phyloP scores from a whole-genome alignment of 2,888 invertebrate genomes.

The Phengaris arion region DNA sequence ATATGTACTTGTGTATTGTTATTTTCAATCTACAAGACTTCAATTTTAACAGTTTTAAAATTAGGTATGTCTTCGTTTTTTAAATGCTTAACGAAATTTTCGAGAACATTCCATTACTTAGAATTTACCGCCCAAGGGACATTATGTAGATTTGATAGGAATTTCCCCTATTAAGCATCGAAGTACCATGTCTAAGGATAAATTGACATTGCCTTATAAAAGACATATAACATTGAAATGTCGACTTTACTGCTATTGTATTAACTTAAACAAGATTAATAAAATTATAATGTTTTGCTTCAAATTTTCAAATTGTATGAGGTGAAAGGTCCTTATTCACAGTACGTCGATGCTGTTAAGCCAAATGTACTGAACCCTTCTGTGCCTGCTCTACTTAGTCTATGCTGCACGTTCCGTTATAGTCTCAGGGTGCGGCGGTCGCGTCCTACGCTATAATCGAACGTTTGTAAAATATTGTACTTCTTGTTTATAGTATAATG shows the following conservation, averaged over 20 bases:
- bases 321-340: not conserved
- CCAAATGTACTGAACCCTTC: conserved; percentile 79
- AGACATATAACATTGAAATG: not conserved
- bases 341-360: conserved; percentile 46
- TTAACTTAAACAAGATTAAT: not conserved
- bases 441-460: conserved; percentile 34
- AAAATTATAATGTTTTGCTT: not conserved
- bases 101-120: conserved; percentile 59
- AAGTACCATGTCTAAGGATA: not conserved
- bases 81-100: not conserved
- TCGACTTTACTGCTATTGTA: not conserved
- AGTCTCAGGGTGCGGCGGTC: conserved; percentile 25
- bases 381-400: conserved; percentile 74
- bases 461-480: conserved; percentile 35
- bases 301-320: not conserved
- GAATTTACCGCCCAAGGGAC: conserved; percentile 53
- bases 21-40: not conserved
- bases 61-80: not conserved
- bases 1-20: not conserved
- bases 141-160: conserved; percentile 72
- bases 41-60: not conserved
- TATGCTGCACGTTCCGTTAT: conserved; percentile 47
- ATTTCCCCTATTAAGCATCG: conserved; percentile 55
- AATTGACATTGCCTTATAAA: not conserved
- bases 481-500: conserved; percentile 36